A percentile compares a stretch with the other conserved stretches of the same genome.
These are phyloP conservation scores for Staurois parvus DNA, from an alignment of 2,797 vertebrate genomes.

Conservation along the genomic window DNA sequence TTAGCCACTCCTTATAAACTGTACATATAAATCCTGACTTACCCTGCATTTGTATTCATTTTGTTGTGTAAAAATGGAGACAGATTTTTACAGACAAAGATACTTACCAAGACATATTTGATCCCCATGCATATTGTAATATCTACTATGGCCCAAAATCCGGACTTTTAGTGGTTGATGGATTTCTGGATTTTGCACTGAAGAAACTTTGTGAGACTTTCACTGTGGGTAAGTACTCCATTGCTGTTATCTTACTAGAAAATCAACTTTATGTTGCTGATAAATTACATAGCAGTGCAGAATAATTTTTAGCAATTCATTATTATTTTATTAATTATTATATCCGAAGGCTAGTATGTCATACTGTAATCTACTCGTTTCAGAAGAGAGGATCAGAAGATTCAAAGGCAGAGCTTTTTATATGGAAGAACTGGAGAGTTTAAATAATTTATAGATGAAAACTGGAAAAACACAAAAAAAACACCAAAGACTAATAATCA, in stretches of 20 bases:
- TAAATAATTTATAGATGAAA: no score
- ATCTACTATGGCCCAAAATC: conserved; percentile 22
- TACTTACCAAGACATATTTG: conserved; percentile 49
- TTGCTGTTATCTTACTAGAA: not conserved
- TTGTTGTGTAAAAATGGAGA: conserved; percentile 9
- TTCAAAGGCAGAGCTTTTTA: no score
- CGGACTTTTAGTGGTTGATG: conserved; percentile 15
- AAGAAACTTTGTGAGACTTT: conserved; percentile 56
- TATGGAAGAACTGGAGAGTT: no score
- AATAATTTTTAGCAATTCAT: not conserved
- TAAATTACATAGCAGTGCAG: not conserved
- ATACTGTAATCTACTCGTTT: no score
- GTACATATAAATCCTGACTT: not conserved
- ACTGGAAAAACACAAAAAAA: no score
- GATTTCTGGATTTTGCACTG: conserved; percentile 54
- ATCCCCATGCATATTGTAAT: conserved; percentile 17
- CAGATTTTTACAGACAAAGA: conserved; percentile 53
- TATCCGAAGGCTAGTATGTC: no score
- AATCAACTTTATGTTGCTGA: not conserved
- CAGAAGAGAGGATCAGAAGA: no score
- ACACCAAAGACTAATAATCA: no score
- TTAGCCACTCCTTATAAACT: not conserved
- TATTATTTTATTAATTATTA: no score
- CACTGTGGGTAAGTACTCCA: conserved; percentile 12
- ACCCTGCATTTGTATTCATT: no score